A percentile compares a stretch with the other conserved stretches of the same genome.
Evolutionary conservation across 2,888 invertebrate species (phyloP).

Genomic region (Eilema sororculum): DNA sequence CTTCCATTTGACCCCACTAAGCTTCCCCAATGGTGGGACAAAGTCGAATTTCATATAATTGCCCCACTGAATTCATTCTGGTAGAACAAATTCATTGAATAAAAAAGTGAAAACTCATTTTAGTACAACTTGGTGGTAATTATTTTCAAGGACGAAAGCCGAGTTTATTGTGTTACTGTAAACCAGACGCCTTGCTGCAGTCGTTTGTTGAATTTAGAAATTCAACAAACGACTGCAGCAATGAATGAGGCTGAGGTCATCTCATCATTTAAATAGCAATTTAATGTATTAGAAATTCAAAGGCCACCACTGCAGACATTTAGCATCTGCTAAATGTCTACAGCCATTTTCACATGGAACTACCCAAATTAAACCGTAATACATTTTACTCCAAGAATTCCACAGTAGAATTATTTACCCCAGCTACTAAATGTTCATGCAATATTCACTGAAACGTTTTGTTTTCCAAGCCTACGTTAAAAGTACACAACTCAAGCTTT

Average conservation of each 20-base stretch:
- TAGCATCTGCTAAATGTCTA: neutral
- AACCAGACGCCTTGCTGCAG: too few species aligned
- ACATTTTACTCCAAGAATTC: slow-evolving; percentile 49
- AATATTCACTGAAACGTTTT: slow-evolving; percentile 63
- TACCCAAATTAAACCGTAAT: neutral
- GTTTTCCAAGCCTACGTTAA: slow-evolving; percentile 31
- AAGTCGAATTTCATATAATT: too few species aligned
- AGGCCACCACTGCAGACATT: neutral
- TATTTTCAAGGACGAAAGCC: too few species aligned
- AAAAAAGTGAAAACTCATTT: neutral
- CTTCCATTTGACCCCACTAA: too few species aligned
- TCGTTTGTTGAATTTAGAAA: too few species aligned
- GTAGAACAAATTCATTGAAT: neutral
- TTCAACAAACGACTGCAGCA: too few species aligned
- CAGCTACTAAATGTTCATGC: slow-evolving; percentile 55
- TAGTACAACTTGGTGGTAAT: too few species aligned
- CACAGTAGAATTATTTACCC: slow-evolving; percentile 52
- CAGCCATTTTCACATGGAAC: neutral
- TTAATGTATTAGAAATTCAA: slow-evolving; percentile 1
- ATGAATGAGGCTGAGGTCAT: too few species aligned
- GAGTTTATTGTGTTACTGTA: too few species aligned
- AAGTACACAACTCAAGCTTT: slow-evolving; percentile 26
- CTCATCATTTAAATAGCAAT: too few species aligned
- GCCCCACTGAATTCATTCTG: too few species aligned
- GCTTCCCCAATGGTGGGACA: too few species aligned